Evolutionary conservation across 35 echinoderm and acorn worm genomes (phyloP), one percentile per base, ranked within the genome.

Genomic region (Apostichopus japonicus): DNA sequence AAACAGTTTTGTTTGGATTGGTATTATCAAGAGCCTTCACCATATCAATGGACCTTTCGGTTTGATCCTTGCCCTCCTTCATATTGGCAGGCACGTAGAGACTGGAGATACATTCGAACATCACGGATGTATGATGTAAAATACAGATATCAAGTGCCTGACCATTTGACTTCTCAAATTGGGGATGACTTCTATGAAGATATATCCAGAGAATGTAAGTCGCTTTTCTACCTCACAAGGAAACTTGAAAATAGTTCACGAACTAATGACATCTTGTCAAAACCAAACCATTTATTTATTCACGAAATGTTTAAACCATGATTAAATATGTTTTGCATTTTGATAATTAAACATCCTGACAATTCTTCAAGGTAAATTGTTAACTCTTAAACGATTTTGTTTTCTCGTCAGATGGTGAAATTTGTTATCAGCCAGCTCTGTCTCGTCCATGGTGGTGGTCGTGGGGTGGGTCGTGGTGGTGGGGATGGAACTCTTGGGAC

Each of bases 1-100:
- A 78, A 80, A 58, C 86, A 94, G 19, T 78, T 55, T 78, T 94
- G 92, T 71, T 5, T 79, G 0, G 84, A 94, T 65, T 94, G 92
- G 92, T 94, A 94, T 63, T 54, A 90, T 1, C 54, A 55, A 7
- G 83, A 94, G 56, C 54, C 72, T 14, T 53, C 70, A 21, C 55
- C 92, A 0, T 6, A 53, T 27, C 19, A 10, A 1, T 94, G 92
- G 92, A 58, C 33, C 33, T 8, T 4, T 4, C 52, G 10, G 0
- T 65, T 94, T 10, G 86, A 56, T 56, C 70, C 84, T 52, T 94
- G 92, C 67, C 92, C 92, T 1, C 75, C 83, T 55, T 78, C 92
- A 6, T 65, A n/a, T 56, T 59, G 77, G 71, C 92, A 94, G 75
- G 92, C 91, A 72, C 23, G 22, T 44, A 24, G 62, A 73, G 91